These are phyloP conservation scores for Elaphurus davidianus DNA, from an alignment of 2,113 vertebrate genomes.

Conservation along the genomic window DNA sequence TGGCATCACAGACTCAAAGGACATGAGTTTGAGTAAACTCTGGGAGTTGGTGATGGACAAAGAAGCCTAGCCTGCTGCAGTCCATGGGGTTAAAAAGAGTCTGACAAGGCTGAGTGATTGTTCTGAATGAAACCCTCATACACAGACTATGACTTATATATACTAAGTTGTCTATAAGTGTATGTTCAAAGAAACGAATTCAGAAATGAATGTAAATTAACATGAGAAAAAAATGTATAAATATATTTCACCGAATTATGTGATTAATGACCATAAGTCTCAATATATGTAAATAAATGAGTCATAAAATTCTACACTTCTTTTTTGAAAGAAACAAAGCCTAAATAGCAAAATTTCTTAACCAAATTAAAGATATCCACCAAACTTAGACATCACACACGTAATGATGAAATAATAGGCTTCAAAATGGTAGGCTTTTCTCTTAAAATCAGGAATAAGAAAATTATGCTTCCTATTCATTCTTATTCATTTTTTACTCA, in stretches of 20 bases:
- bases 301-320: neutral
- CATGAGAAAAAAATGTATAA: neutral
- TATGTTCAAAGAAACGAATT: neutral
- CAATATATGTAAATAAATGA: neutral
- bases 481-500: neutral
- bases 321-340: neutral
- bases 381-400: neutral
- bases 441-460: neutral
- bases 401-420: neutral
- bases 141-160: neutral
- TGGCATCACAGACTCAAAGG: neutral
- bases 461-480: neutral
- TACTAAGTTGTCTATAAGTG: neutral
- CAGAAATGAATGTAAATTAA: neutral
- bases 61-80: neutral
- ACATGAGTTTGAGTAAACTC: neutral
- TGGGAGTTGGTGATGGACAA: neutral
- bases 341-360: neutral
- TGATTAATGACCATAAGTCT: neutral
- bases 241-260: neutral
- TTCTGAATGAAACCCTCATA: neutral
- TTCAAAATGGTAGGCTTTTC: neutral
- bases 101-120: neutral
- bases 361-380: neutral
- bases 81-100: neutral